Evolutionary conservation across 2,797 vertebrate genomes (phyloP), one percentile per base, ranked within the genome.

Genomic region (Cercopithecus petaurista): DNA sequence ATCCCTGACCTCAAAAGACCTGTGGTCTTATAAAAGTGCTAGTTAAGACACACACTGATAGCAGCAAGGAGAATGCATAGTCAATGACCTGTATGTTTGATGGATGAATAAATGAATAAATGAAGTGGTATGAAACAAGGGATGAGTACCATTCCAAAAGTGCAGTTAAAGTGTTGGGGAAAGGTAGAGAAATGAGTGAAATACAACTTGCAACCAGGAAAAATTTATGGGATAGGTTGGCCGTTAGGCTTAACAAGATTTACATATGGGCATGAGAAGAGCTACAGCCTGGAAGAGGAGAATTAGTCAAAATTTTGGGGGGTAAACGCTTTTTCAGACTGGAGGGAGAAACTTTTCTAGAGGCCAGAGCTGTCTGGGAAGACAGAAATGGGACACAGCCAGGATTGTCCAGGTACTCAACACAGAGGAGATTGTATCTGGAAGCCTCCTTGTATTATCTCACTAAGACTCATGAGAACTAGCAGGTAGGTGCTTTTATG

Each of bases 141-240:
- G 50, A 30, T 5, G 39, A 41, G n/a, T 15, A 48, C 19, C 30
- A 39, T 28, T 77, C 48, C 52, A 52, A 52, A 76, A 30, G 61
- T 0, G 2, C 30, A 24, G 28, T 1, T 70, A 1, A 14, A 72
- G 22, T 12, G 8, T 33, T 28, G 4, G 43, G 36, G 4, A 41
- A 75, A 91, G 83, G 3, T 11, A 21, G 2, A 8, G 26, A 57
- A 14, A 59, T 13, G 48, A 75, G 64, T 13, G 4, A 48, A 46
- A 24, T 6, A 57, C 4, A 6, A 46, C 19, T n/a, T 48, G 1
- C 26, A 7, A 52, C 39, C 8, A n/a, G 43, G 52, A 70, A 64
- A 75, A 50, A n/a, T 15, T 1, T 52, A 13, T 2, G 10, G 36
- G 52, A 72, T 3, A 2, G 17, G 19, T 4, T 11, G 57, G 28